Evolutionary conservation across 2,888 invertebrate species (phyloP).

Genomic region (Pardosa pseudoannulata): DNA sequence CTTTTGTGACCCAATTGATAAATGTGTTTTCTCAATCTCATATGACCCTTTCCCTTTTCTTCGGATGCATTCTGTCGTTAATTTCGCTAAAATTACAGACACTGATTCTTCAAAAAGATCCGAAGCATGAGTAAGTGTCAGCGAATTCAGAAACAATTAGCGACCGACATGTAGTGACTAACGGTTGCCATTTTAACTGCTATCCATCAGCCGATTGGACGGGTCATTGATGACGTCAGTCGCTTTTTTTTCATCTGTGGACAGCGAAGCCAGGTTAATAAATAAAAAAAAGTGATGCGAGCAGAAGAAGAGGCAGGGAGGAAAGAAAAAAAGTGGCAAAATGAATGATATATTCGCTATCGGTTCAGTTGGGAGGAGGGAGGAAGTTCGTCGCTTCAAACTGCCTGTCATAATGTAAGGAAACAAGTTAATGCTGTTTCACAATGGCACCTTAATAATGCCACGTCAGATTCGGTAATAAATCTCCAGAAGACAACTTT

Average conservation of each 20-base stretch:
- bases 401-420: constrained; percentile 64
- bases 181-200: constrained; percentile 47
- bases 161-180: constrained; percentile 59
- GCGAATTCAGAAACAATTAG: constrained; percentile 64
- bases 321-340: constrained; percentile 16
- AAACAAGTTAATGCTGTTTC: constrained; percentile 68
- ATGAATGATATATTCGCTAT: constrained; percentile 42
- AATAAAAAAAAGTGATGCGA: constrained; percentile 16
- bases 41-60: constrained; percentile 5
- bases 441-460: constrained; percentile 68
- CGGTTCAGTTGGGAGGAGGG: constrained; percentile 7
- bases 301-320: background rate
- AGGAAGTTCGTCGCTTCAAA: constrained; percentile 41
- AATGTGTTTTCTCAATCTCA: background rate
- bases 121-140: constrained; percentile 48
- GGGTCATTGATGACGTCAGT: constrained; percentile 35
- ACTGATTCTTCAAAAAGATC: constrained; percentile 36
- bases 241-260: background rate
- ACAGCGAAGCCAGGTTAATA: constrained; percentile 54
- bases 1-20: constrained; percentile 51
- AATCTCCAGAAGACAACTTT: constrained; percentile 52
- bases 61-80: constrained; percentile 27
- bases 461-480: constrained; percentile 60
- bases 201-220: constrained; percentile 34
- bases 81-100: constrained; percentile 33